Evolutionary conservation across 2,113 vertebrate genomes (phyloP), one percentile per base, ranked within the genome.

Genomic region (Dascyllus trimaculatus): DNA sequence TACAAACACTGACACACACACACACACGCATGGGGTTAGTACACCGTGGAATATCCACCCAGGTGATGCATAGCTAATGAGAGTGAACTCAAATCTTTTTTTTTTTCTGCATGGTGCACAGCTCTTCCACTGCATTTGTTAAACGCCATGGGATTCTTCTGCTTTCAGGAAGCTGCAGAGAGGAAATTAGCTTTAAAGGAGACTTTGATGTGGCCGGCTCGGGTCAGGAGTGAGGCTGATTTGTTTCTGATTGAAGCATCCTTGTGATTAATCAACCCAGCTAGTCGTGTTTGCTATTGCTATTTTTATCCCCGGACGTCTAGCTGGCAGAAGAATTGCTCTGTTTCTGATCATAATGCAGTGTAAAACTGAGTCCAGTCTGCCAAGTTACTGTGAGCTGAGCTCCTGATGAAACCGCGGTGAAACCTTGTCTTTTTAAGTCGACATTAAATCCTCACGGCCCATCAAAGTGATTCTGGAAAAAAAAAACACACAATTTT

Each of bases 111-210:
- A 26, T 43, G 14, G 21, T 45, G 11, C 35, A 60, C 49, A 71
- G 26, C 17, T 43, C 24, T 58, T 72, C 18, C 25, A 29, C 19
- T 22, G 4, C 64, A 67, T 60, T 70, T 68, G 32, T 68, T 66
- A 8, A 53, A 70, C 57, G 67, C 26, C 10, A 18, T 48, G 35
- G 68, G 53, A 75, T 71, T 78, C 45, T 67, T 61, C 69, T 38
- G 45, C 61, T 35, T 35, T 52, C 15, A 22, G 22, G 51, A 14
- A 40, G 24, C 22, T 21, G 8, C 26, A 49, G 21, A 51, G 25
- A 10, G 70, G 6, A 75, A 85, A 85, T 80, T 62, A 78, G 69
- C 85, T 75, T 18, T 21, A 62, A 57, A 82, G 73, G 68, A 80
- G 25, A 72, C 71, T 86, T 79, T 87, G 64, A 82, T 81, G 73